Evolutionary conservation across 2,797 vertebrate genomes (phyloP).

Genomic region (Pantherophis vulpinus): DNA sequence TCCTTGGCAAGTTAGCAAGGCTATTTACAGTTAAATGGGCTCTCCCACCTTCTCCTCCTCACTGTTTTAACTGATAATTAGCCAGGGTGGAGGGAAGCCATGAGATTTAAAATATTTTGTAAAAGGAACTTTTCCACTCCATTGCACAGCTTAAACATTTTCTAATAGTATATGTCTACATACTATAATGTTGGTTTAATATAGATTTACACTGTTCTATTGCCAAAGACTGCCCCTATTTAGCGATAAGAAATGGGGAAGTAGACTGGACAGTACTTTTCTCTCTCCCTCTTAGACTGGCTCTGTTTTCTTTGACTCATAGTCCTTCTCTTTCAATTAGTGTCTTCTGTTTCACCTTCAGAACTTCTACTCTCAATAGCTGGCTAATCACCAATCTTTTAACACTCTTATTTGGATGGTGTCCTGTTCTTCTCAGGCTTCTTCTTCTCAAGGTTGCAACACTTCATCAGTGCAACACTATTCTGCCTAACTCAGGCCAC

Average conservation of each 20-base stretch:
- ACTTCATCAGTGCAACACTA: not conserved
- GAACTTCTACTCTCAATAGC: not conserved
- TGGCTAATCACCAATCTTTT: not conserved
- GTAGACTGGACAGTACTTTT: not conserved
- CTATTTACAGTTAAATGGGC: not conserved
- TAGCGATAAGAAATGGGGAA: not conserved
- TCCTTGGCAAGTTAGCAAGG: not conserved
- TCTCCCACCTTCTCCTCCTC: not conserved
- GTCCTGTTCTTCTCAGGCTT: not conserved
- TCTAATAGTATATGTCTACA: not conserved
- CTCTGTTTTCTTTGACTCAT: not conserved
- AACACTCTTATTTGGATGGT: not conserved
- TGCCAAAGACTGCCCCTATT: not conserved
- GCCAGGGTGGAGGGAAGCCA: not conserved
- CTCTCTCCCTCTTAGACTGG: not conserved
- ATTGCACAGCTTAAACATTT: not conserved
- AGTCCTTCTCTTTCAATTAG: not conserved
- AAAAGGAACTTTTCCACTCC: not conserved
- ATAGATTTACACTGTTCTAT: not conserved
- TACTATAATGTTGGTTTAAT: not conserved
- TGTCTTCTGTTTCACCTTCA: not conserved
- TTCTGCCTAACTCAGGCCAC: not conserved
- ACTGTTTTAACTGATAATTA: not conserved
- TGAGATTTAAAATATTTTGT: not conserved
- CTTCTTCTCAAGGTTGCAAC: not conserved